Evolutionary conservation across 2,797 vertebrate species (phyloP).

Genomic region (Propithecus deckenii): DNA sequence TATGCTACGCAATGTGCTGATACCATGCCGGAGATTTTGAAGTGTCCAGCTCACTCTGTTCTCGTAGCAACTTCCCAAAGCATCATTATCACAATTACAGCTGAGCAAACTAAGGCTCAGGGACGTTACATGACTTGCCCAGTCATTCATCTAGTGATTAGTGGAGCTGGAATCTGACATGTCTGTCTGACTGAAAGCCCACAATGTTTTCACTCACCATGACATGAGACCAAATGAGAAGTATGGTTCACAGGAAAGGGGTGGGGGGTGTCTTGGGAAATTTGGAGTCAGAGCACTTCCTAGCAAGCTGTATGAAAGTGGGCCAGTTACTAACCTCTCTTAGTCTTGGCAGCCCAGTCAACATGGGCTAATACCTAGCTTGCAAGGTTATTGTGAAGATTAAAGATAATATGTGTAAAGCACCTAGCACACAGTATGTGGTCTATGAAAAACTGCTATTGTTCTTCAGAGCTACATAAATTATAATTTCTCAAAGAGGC

Average conservation of each 20-base stretch:
- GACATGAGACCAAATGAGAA: neutral
- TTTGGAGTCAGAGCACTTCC: neutral
- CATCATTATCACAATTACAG: neutral
- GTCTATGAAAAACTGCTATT: neutral
- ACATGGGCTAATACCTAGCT: neutral
- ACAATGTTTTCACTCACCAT: neutral
- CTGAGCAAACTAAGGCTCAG: neutral
- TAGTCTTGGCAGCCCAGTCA: neutral
- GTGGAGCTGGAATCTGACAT: neutral
- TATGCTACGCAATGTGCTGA: neutral
- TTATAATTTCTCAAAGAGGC: neutral
- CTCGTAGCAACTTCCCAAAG: slow-evolving; percentile 15
- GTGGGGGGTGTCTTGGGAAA: neutral
- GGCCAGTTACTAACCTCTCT: neutral
- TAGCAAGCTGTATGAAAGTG: neutral
- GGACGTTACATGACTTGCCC: neutral
- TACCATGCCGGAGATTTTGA: neutral
- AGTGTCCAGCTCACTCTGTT: neutral
- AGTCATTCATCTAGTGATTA: neutral
- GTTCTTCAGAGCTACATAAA: neutral
- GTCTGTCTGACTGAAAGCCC: neutral
- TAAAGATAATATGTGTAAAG: neutral
- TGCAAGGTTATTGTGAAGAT: neutral
- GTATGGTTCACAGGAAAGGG: neutral
- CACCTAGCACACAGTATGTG: neutral